Evolutionary conservation across 2,797 vertebrate genomes (phyloP).

Genomic region (Gambusia yucatana): DNA sequence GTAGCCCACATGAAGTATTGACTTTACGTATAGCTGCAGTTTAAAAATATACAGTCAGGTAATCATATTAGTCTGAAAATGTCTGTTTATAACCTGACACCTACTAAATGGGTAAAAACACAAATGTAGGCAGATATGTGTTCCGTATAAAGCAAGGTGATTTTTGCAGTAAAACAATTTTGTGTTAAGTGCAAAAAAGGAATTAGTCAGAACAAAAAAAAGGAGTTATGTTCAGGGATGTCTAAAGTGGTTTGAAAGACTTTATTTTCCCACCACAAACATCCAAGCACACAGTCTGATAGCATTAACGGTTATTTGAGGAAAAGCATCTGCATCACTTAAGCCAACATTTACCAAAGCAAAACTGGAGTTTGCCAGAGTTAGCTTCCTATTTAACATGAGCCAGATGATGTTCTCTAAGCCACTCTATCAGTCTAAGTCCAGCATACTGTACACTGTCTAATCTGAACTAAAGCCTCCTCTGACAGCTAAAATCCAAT

Average conservation of each 20-base stretch:
- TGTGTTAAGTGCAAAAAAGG: neutral
- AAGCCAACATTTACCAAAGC: slow-evolving; percentile 47
- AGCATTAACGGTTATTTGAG: neutral
- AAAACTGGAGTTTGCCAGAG: slow-evolving; percentile 43
- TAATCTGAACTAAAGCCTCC: slow-evolving; percentile 77
- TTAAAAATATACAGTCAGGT: neutral
- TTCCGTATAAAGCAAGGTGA: neutral
- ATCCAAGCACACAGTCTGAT: neutral
- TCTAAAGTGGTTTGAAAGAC: neutral
- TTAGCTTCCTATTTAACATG: slow-evolving; percentile 44
- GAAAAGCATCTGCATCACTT: slow-evolving; percentile 32
- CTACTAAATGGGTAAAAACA: neutral
- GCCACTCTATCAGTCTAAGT: slow-evolving; percentile 61
- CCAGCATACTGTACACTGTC: slow-evolving; percentile 66
- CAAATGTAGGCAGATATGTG: neutral
- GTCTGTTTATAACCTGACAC: neutral
- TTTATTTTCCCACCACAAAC: neutral
- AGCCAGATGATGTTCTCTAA: slow-evolving; percentile 70
- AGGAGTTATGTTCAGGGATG: neutral
- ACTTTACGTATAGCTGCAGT: too few relatives aligned
- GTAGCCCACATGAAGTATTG: too few relatives aligned
- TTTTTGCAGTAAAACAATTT: neutral
- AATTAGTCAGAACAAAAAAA: neutral
- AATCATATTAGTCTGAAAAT: neutral
- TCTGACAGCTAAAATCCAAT: slow-evolving; percentile 76